Percentiles rank a stretch among this genome's conserved stretches.
phyloP scores from a whole-genome alignment of 2,113 vertebrate genomes.

The Sylvietta virens region DNA sequence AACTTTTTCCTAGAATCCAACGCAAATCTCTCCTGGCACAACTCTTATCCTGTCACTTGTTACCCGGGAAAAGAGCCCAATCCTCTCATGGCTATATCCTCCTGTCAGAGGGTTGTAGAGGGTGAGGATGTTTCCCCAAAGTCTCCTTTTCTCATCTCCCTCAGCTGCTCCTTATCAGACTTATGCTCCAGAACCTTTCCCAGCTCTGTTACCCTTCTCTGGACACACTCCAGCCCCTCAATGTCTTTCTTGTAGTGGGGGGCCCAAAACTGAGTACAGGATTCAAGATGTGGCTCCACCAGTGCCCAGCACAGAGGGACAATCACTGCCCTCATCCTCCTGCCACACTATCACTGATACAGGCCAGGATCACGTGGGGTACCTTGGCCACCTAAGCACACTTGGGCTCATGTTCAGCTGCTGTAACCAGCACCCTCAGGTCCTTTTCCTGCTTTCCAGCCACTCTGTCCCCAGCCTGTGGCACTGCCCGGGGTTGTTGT shows the following conservation, averaged over 20 bases:
- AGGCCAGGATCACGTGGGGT: not conserved
- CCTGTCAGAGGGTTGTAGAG: not conserved
- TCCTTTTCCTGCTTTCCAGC: not conserved
- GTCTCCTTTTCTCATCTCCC: not conserved
- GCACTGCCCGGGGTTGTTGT: not conserved
- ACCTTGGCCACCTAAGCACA: not conserved
- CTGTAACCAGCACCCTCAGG: not conserved
- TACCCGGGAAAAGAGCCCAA: not conserved
- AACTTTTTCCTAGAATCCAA: not conserved
- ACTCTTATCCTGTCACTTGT: not conserved
- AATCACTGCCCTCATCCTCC: not conserved
- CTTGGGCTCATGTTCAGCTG: rapidly evolving
- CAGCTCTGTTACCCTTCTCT: not conserved
- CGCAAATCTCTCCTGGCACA: not conserved
- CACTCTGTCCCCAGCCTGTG: not conserved
- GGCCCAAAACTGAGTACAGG: not conserved
- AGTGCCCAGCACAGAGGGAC: not conserved
- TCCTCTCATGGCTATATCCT: not conserved
- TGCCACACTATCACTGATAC: not conserved
- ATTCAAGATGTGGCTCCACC: rapidly evolving
- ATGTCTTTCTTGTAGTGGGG: not conserved
- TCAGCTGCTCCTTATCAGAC: not conserved
- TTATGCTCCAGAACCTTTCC: not conserved
- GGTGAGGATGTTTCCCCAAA: not conserved
- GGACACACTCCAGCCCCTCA: not conserved